Conservation (phyloP, 2,888 invertebrate genomes). For the Drosophila emarginata region DNA sequence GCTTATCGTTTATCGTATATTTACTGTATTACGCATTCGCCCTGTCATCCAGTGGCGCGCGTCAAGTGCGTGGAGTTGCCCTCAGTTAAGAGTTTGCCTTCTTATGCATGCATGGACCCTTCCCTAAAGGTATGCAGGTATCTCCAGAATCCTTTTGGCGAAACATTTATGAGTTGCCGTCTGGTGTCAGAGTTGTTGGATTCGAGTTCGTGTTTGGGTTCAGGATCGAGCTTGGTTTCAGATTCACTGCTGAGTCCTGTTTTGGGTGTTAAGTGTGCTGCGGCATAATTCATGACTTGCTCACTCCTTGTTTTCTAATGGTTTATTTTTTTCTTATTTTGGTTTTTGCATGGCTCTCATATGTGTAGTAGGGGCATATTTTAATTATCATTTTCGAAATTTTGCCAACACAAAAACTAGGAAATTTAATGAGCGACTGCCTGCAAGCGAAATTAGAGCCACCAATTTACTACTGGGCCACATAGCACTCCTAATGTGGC, state of each 20-base stretch:
- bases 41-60: slow-evolving; percentile 14
- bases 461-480: slow-evolving; percentile 43
- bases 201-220: not conserved
- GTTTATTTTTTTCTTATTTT: not conserved
- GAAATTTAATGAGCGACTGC: slow-evolving; percentile 70
- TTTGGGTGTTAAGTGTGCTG: slow-evolving; percentile 73
- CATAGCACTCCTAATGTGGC: slow-evolving; percentile 1
- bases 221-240: not conserved
- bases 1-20: not conserved
- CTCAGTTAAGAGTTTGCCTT: slow-evolving; percentile 43
- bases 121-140: not conserved
- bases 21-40: slow-evolving; percentile 34
- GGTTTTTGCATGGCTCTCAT: no score
- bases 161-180: slow-evolving; percentile 64
- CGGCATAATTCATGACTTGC: slow-evolving; percentile 67
- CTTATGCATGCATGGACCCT: slow-evolving; percentile 57
- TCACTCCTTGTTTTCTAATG: not conserved
- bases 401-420: slow-evolving; percentile 56
- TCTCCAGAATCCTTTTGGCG: slow-evolving; percentile 52
- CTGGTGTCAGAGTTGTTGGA: not conserved
- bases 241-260: slow-evolving; percentile 2
- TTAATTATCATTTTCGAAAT: slow-evolving; percentile 71
- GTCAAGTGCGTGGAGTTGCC: slow-evolving; percentile 4
- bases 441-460: slow-evolving; percentile 65
- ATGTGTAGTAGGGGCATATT: slow-evolving; percentile 45